Percentiles rank a stretch among this genome's conserved stretches.
phyloP scores from a whole-genome alignment of 2,888 invertebrate genomes.

The Xestoiulus laeticollis region DNA sequence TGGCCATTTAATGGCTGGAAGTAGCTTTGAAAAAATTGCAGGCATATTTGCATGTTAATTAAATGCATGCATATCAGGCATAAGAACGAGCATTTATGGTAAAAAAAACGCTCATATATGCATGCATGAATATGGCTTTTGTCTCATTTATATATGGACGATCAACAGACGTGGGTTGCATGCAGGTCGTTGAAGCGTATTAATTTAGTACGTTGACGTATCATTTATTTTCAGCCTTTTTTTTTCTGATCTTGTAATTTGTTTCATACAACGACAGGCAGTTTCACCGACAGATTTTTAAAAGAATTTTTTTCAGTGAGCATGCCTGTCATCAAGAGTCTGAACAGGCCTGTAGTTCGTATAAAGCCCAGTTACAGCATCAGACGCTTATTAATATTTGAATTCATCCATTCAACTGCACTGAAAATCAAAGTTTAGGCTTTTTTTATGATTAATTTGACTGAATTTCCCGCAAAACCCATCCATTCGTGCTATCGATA shows the following conservation, averaged over 20 bases:
- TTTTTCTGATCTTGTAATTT: background rate
- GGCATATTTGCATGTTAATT: background rate
- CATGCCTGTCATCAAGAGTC: background rate
- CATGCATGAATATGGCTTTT: background rate
- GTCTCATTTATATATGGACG: constrained; percentile 15
- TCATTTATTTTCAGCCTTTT: constrained; percentile 10
- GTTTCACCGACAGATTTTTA: background rate
- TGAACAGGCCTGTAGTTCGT: background rate
- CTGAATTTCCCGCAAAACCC: background rate
- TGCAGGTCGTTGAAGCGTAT: background rate
- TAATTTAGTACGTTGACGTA: constrained; percentile 15
- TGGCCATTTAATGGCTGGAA: background rate
- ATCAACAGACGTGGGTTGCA: background rate
- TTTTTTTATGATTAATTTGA: background rate
- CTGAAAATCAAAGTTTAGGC: background rate
- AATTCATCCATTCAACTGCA: background rate
- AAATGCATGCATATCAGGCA: background rate
- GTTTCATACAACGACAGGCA: background rate
- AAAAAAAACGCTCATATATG: background rate
- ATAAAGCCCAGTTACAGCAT: background rate
- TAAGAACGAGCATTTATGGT: background rate
- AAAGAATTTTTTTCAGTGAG: background rate
- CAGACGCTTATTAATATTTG: background rate
- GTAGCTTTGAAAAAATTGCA: background rate
- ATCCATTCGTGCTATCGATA: background rate